Conservation (phyloP, 1,140 invertebrate species). For the Drosophila virilis region DNA sequence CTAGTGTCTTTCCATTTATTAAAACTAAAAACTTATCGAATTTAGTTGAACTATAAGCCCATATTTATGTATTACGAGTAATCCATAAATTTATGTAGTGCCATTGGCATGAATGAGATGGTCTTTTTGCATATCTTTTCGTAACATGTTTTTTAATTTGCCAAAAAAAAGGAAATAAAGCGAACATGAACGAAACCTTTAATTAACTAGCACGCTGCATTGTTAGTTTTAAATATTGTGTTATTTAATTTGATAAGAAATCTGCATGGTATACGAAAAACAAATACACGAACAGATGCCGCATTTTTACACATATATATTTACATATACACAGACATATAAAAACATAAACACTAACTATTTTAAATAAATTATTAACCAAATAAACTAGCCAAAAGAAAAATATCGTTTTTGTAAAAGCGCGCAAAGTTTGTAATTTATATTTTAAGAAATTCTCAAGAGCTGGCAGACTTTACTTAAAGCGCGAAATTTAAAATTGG, state of each 20-base stretch:
- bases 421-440: neutral
- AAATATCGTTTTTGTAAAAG: neutral
- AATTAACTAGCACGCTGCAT: slow-evolving; percentile 62
- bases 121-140: slow-evolving; percentile 75
- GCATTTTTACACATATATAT: slow-evolving; percentile 58
- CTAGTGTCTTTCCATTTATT: slow-evolving; percentile 47
- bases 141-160: slow-evolving; percentile 52
- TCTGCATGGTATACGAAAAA: slow-evolving; percentile 68
- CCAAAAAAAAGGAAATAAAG: slow-evolving; percentile 35
- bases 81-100: slow-evolving; percentile 52
- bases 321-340: slow-evolving; percentile 37
- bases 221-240: slow-evolving; percentile 77
- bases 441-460: neutral
- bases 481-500: neutral
- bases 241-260: slow-evolving; percentile 78
- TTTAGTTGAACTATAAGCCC: slow-evolving; percentile 78
- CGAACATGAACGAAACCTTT: slow-evolving; percentile 33
- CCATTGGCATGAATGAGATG: slow-evolving; percentile 63
- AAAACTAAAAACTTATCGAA: slow-evolving; percentile 64
- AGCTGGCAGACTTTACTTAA: neutral
- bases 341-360: slow-evolving; percentile 63
- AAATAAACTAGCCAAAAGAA: slow-evolving; percentile 76
- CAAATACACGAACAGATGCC: slow-evolving; percentile 41
- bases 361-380: slow-evolving; percentile 79
- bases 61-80: slow-evolving; percentile 53